Conservation (phyloP, 2,113 vertebrate species). For the Aldabrachelys gigantea region DNA sequence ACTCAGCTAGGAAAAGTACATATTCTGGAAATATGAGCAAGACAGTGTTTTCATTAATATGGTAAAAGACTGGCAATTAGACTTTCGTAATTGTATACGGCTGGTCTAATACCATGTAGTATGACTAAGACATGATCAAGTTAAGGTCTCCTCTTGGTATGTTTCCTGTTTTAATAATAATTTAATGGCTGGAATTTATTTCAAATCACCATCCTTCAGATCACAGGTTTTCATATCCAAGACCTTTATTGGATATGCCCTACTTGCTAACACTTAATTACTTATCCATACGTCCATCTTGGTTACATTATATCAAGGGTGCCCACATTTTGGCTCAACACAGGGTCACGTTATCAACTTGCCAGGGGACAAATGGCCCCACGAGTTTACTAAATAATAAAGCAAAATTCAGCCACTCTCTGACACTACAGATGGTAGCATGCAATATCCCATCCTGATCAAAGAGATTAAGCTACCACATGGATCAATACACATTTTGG, state of each 20-base stretch:
- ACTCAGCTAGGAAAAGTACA: not conserved
- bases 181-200: conserved; percentile 44
- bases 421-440: not conserved
- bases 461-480: conserved; percentile 26
- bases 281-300: not conserved
- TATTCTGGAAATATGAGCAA: not conserved
- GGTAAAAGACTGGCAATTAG: conserved; percentile 26
- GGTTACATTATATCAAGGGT: conserved; percentile 11
- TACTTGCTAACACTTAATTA: conserved; percentile 25
- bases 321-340: not conserved
- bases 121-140: not conserved
- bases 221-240: conserved; percentile 26
- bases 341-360: not conserved
- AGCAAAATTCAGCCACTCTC: not conserved
- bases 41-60: not conserved
- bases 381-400: rapidly evolving
- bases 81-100: not conserved
- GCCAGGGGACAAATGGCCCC: not conserved
- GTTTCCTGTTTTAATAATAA: conserved; percentile 43
- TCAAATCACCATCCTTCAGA: conserved; percentile 18
- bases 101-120: conserved; percentile 4
- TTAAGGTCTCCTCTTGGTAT: not conserved
- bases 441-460: not conserved
- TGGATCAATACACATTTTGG: not conserved
- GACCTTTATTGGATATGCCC: not conserved